Percentiles rank a stretch among this genome's conserved stretches.
phyloP scores from a whole-genome alignment of 2,888 invertebrate species.

The Cephus nigrinus region DNA sequence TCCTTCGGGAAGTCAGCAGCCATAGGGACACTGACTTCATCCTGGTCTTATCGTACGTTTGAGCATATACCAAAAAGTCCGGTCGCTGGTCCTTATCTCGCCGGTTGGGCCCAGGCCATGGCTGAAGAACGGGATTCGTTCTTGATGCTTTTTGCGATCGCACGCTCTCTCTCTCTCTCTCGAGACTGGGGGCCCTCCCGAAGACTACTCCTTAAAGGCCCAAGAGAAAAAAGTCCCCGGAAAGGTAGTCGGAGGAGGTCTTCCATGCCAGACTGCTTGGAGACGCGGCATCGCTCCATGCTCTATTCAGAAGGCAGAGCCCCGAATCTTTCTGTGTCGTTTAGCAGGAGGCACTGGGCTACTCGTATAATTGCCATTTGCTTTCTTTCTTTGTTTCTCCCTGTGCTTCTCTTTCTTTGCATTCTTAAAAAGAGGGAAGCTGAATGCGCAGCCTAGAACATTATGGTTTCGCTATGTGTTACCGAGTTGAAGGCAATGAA shows the following conservation, averaged over 20 bases:
- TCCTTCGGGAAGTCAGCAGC: constrained; percentile 19
- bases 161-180: constrained; percentile 16
- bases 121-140: not conserved
- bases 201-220: constrained; percentile 25
- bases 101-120: not conserved
- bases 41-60: not conserved
- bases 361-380: constrained; percentile 5
- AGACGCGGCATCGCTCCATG: not conserved
- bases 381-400: not conserved
- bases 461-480: constrained; percentile 17
- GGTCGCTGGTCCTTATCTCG: not conserved
- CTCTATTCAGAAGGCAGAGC: not conserved
- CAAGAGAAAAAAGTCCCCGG: constrained; percentile 8
- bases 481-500: constrained; percentile 30
- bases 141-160: not conserved
- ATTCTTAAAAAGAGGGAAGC: not conserved
- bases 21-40: not conserved
- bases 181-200: constrained; percentile 17
- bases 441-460: not conserved
- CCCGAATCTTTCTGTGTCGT: not conserved
- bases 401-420: constrained; percentile 12
- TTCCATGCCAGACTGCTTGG: constrained; percentile 21
- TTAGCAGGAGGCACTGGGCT: not conserved
- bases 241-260: not conserved
- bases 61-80: not conserved